A percentile compares a stretch with the other conserved stretches of the same genome.
Conservation (phyloP, 2,888 invertebrate species). For the Platerodrilus igneus region DNA sequence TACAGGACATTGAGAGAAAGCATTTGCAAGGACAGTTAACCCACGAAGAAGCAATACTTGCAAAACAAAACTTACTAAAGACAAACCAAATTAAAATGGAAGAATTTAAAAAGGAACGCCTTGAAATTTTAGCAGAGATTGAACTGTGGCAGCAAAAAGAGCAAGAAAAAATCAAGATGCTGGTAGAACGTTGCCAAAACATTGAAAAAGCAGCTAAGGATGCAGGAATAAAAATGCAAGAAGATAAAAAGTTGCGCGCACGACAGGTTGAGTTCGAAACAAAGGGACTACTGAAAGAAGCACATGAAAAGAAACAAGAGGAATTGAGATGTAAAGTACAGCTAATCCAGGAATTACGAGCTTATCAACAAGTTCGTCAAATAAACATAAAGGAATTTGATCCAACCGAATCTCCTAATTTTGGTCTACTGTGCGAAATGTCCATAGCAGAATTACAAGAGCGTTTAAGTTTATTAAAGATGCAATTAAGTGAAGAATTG, state of each 20-base stretch:
- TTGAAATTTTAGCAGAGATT: conserved; percentile 50
- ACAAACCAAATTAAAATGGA: conserved; percentile 52
- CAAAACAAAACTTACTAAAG: conserved; percentile 51
- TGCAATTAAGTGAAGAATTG: conserved; percentile 52
- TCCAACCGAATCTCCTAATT: conserved; percentile 55
- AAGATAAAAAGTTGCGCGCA: conserved; percentile 50
- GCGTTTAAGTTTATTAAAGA: conserved; percentile 50
- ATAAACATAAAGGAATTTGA: conserved; percentile 50
- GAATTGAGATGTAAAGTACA: conserved; percentile 44
- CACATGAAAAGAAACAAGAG: conserved; percentile 38
- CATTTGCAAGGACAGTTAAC: conserved; percentile 56
- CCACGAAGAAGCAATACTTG: conserved; percentile 56
- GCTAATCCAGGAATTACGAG: conserved; percentile 46
- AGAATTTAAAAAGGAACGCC: conserved; percentile 51
- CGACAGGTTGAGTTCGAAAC: conserved; percentile 52
- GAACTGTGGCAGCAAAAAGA: conserved; percentile 52
- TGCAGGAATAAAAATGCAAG: conserved; percentile 51
- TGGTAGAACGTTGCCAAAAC: conserved; percentile 49
- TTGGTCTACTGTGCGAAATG: conserved; percentile 62
- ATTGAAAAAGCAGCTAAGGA: conserved; percentile 51
- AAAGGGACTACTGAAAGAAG: conserved; percentile 40
- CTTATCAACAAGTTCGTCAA: conserved; percentile 40
- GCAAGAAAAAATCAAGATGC: conserved; percentile 50
- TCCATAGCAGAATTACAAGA: conserved; percentile 60
- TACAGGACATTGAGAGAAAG: conserved; percentile 55